Conservation (phyloP, 1,140 invertebrate genomes). For the Pseudomyrmex pallidus region DNA sequence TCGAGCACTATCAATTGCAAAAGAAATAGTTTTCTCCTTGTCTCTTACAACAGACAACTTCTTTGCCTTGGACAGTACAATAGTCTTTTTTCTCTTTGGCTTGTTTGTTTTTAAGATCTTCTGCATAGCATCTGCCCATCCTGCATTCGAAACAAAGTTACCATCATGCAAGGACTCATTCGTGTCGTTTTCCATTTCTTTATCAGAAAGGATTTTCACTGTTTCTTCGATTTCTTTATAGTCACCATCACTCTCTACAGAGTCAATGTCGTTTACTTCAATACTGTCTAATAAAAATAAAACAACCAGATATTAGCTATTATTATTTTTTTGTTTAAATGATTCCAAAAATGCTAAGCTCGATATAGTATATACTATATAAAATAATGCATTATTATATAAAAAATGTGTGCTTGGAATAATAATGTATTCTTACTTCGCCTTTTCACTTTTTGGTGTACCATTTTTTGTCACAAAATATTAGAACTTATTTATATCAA, state of each 20-base stretch:
- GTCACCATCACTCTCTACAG: background rate
- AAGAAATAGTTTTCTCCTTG: constrained; percentile 84
- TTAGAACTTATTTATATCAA: too few relatives aligned
- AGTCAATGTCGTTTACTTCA: too few relatives aligned
- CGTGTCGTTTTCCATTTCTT: background rate
- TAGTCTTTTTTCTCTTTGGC: constrained; percentile 90
- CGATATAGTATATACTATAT: too few relatives aligned
- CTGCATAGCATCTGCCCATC: constrained; percentile 89
- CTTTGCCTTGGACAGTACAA: constrained; percentile 91
- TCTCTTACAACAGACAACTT: constrained; percentile 86
- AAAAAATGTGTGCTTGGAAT: too few relatives aligned
- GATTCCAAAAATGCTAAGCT: too few relatives aligned
- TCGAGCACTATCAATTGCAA: constrained; percentile 85
- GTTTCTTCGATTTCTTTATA: constrained; percentile 17
- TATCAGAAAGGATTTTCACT: background rate
- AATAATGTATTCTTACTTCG: too few relatives aligned
- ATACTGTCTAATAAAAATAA: too few relatives aligned
- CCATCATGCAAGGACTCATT: background rate
- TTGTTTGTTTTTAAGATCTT: constrained; percentile 91
- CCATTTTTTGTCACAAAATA: too few relatives aligned
- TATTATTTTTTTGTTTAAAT: too few relatives aligned
- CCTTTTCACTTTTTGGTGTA: too few relatives aligned
- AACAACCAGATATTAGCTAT: too few relatives aligned
- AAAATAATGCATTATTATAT: too few relatives aligned
- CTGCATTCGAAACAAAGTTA: constrained; percentile 74